These are phyloP conservation scores for Drosophila formosana DNA, from an alignment of 2,888 invertebrate genomes.

Conservation along the genomic window DNA sequence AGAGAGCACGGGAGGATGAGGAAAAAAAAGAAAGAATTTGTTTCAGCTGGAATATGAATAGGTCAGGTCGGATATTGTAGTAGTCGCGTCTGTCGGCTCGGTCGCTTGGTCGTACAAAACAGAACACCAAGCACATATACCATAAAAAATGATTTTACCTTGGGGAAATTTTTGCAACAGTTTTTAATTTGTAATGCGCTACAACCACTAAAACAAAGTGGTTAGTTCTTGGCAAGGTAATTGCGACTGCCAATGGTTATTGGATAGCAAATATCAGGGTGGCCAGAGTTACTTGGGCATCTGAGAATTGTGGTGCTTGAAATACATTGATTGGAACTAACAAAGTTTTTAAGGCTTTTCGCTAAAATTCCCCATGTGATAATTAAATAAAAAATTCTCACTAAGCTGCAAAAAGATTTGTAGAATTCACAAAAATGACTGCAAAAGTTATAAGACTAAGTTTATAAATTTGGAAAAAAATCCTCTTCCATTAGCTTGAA, in stretches of 20 bases:
- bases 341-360: neutral
- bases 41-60: conserved; percentile 43
- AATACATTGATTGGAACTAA: neutral
- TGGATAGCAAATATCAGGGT: conserved; percentile 15
- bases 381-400: neutral
- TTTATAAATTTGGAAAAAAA: too few species aligned
- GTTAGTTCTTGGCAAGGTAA: conserved; percentile 62
- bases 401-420: neutral
- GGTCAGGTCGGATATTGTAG: conserved; percentile 25
- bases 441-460: too few species aligned
- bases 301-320: neutral
- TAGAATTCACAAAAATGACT: neutral
- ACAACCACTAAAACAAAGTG: conserved; percentile 69
- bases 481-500: neutral
- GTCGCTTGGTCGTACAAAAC: conserved; percentile 3
- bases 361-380: neutral
- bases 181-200: conserved; percentile 77
- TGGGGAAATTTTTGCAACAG: conserved; percentile 78
- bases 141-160: conserved; percentile 76
- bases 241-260: conserved; percentile 40
- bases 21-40: conserved; percentile 38
- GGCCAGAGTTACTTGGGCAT: conserved; percentile 17
- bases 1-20: conserved; percentile 2
- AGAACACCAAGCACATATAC: conserved; percentile 31
- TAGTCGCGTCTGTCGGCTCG: conserved; percentile 6